These are phyloP conservation scores for Aplochiton taeniatus DNA, from an alignment of 2,797 vertebrate species.

Conservation along the genomic window DNA sequence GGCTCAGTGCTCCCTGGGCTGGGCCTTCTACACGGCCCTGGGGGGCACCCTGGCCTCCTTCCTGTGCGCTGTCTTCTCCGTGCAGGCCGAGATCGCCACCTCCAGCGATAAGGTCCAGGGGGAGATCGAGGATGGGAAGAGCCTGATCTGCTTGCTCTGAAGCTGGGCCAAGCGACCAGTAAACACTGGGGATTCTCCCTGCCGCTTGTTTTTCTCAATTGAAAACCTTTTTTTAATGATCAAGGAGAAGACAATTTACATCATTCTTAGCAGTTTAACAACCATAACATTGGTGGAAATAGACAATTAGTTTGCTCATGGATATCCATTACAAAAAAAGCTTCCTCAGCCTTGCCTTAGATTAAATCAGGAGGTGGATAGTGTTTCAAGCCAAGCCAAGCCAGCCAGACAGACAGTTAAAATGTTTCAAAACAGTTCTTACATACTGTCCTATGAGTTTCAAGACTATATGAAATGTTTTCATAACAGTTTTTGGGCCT, in stretches of 20 bases:
- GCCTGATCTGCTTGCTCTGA: conserved; percentile 93
- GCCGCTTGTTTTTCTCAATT: conserved; percentile 3
- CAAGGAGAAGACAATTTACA: conserved; percentile 7
- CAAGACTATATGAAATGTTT: no score
- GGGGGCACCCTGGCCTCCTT: conserved; percentile 90
- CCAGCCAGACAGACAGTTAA: no score
- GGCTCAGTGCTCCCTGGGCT: conserved; percentile 88
- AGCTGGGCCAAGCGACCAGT: neutral
- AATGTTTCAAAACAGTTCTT: no score
- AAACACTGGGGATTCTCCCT: conserved; percentile 6
- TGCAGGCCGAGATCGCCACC: conserved; percentile 95
- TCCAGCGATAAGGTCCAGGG: conserved; percentile 97
- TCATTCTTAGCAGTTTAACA: neutral
- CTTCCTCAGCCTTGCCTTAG: no score
- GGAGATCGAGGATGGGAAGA: conserved; percentile 96
- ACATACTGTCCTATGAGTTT: no score
- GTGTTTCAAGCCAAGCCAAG: no score
- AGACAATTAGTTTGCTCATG: neutral
- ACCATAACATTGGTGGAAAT: conserved; percentile 10
- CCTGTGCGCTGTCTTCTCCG: conserved; percentile 91
- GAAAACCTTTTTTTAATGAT: conserved; percentile 20
- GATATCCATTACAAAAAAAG: no score
- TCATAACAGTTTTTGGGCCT: no score
- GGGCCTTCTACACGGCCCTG: conserved; percentile 95
- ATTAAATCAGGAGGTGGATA: no score